Conservation (phyloP, 2,888 invertebrate species). For the Eupithecia exiguata region DNA sequence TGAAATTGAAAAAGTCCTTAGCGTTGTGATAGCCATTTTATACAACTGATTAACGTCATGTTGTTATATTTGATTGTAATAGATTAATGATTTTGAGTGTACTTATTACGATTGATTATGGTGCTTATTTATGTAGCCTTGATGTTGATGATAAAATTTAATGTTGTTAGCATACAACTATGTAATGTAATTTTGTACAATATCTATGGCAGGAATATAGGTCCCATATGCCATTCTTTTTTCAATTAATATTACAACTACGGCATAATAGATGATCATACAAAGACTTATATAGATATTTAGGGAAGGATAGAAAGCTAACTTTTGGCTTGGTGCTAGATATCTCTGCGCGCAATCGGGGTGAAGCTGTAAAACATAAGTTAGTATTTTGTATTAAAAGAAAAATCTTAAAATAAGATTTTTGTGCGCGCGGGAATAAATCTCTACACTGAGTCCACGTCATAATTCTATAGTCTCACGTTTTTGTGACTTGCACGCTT, state of each 20-base stretch:
- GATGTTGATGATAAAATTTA: slow-evolving; percentile 29
- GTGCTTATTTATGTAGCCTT: slow-evolving; percentile 41
- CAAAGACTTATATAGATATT: slow-evolving; percentile 4
- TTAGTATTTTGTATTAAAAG: not conserved
- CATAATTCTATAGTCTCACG: not conserved
- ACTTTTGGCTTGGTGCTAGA: slow-evolving; percentile 3
- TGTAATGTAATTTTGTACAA: slow-evolving; percentile 27
- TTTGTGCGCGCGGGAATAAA: not conserved
- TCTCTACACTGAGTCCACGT: not conserved
- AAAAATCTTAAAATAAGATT: not conserved
- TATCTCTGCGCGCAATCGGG: not conserved
- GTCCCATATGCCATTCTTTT: not conserved
- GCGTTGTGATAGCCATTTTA: not conserved
- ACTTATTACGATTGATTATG: slow-evolving; percentile 42
- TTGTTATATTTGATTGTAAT: slow-evolving; percentile 7
- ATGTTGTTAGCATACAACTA: slow-evolving; percentile 15
- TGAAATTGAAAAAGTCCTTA: not conserved
- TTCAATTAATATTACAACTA: not conserved
- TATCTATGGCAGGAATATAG: slow-evolving; percentile 10
- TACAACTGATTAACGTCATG: not conserved
- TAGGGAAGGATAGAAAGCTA: not conserved
- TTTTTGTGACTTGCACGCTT: slow-evolving; percentile 1
- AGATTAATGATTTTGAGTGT: slow-evolving; percentile 25
- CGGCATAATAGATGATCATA: not conserved
- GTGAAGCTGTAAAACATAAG: not conserved